These are phyloP conservation scores for Tenualosa thibaudeaui DNA, from an alignment of 2,797 vertebrate species.

Conservation along the genomic window DNA sequence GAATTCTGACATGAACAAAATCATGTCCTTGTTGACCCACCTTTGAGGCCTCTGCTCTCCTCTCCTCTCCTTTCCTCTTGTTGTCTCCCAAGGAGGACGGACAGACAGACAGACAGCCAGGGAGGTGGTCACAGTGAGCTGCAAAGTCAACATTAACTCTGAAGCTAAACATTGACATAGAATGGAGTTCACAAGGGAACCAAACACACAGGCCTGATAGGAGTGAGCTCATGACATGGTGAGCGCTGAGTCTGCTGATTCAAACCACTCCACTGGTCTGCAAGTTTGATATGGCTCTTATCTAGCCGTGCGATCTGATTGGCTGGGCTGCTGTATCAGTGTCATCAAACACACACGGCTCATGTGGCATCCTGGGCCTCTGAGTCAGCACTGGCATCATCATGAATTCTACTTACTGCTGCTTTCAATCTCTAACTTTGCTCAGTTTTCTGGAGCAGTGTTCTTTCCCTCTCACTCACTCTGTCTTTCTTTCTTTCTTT, in stretches of 20 bases:
- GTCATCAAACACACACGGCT: neutral
- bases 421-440: neutral
- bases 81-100: neutral
- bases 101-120: no score
- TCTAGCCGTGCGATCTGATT: neutral
- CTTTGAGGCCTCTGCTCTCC: neutral
- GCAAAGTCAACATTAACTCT: constrained; percentile 2
- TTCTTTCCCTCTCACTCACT: neutral
- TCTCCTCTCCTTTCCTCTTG: neutral
- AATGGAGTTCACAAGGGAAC: neutral
- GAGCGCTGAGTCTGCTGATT: neutral
- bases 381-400: neutral
- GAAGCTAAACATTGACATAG: neutral
- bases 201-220: neutral
- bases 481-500: no score
- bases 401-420: neutral
- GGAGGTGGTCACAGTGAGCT: neutral
- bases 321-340: neutral
- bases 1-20: neutral
- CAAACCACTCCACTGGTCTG: neutral
- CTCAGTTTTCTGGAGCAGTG: neutral
- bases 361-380: neutral
- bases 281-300: neutral
- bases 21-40: neutral
- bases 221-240: neutral